Evolutionary conservation across 2,113 vertebrate genomes (phyloP), one percentile per base, ranked within the genome.

Genomic region (Psittacula cyanocephala): DNA sequence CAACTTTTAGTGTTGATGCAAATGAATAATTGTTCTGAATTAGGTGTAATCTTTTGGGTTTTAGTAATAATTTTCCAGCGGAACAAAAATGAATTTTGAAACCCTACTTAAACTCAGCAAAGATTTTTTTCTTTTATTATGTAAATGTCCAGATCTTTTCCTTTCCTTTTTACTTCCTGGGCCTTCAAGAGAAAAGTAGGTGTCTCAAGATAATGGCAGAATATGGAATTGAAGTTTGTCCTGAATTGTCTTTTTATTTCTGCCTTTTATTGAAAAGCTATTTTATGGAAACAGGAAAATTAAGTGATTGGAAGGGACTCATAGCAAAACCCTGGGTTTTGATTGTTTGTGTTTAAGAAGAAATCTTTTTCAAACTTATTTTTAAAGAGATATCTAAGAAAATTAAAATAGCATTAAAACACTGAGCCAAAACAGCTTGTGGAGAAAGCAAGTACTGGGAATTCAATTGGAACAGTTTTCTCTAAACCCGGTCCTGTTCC

Each of bases 401-500:
- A 94, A 80, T 68, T 82, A 74, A 92, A 93, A 72, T 93, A 69
- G 31, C 4, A 9, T 72, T 89, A 69, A 64, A 81, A 85, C 55
- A 70, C 81, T 69, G 77, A 94, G 74, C 72, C 37, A 70, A 86
- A 88, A 84, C 88, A 92, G 74, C 81, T 92, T 86, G 74, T 86
- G 77, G 81, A 89, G 80, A 84, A 93, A 92, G 49, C 1, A 13
- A 72, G 43, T 60, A 59, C 72, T 88, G 41, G 79, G 65, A 89
- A 92, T 84, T 92, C 63, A 89, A 35, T 7, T 80, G 64, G 74
- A 81, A 86, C 81, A 84, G 77, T 88, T 94, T 81, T 96, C 65
- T 92, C 23, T 82, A 95, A 96, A 81, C 20, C 5, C n/a, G n/a
- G 62, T 90, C 77, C 77, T 87, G 50, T 89, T 94, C 70, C 53